Evolutionary conservation across 53 echinoderm and acorn worm species (phyloP).

Genomic region (Luidia sarsii): DNA sequence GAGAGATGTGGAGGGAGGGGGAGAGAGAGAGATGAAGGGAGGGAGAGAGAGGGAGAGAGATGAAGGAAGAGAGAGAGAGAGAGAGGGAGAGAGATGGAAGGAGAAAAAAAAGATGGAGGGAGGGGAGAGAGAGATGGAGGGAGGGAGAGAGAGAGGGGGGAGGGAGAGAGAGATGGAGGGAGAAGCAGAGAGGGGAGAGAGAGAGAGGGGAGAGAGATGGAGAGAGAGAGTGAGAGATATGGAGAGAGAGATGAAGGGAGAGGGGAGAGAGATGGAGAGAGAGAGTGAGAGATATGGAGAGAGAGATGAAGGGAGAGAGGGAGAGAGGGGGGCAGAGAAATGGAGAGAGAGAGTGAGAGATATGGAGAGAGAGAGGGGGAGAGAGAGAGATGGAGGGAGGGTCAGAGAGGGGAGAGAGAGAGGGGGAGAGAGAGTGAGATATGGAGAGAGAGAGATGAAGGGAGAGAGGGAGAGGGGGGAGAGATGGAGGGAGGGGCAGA

Average conservation of each 20-base stretch:
- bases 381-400: not conserved
- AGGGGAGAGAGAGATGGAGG: too few relatives aligned
- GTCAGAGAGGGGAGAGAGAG: not conserved
- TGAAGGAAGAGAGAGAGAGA: too few relatives aligned
- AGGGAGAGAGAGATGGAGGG: not conserved
- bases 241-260: not conserved
- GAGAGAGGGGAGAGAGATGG: not conserved
- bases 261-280: not conserved
- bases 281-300: not conserved
- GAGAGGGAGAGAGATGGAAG: not conserved
- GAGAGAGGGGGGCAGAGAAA: not conserved
- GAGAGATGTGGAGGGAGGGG: too few relatives aligned
- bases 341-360: not conserved
- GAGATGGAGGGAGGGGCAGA: not conserved
- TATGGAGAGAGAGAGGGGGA: not conserved
- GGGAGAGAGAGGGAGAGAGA: not conserved
- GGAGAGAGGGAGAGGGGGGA: too few relatives aligned
- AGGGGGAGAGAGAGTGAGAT: too few relatives aligned
- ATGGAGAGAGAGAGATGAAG: too few relatives aligned
- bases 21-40: not conserved
- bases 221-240: not conserved
- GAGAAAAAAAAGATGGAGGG: not conserved
- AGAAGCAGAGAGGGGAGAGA: not conserved
- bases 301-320: too few relatives aligned
- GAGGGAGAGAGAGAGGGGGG: too few relatives aligned